Conservation (phyloP, 2,888 invertebrate species). For the Pecten maximus region DNA sequence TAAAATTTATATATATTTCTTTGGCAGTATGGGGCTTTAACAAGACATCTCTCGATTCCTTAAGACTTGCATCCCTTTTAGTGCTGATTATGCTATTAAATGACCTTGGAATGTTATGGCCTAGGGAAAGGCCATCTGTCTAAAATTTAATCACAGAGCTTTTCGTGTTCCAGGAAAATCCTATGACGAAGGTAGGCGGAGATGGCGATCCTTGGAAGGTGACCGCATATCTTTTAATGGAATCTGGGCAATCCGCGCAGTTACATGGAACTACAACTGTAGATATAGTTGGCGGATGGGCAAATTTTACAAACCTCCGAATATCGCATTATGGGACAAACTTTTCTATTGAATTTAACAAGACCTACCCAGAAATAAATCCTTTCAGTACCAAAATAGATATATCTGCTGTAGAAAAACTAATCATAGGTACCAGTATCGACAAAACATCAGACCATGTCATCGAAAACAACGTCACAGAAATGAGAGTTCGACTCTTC, state of each 20-base stretch:
- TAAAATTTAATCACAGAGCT: too few relatives aligned
- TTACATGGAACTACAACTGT: constrained; percentile 70
- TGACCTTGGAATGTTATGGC: too few relatives aligned
- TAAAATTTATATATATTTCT: too few relatives aligned
- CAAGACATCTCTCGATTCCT: too few relatives aligned
- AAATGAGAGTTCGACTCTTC: constrained; percentile 57
- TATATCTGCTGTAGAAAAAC: constrained; percentile 57
- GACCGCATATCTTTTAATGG: constrained; percentile 66
- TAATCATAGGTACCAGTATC: constrained; percentile 56
- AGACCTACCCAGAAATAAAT: constrained; percentile 65
- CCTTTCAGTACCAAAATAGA: constrained; percentile 59
- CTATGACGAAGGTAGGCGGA: constrained; percentile 68
- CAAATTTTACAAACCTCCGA: constrained; percentile 76
- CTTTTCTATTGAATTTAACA: constrained; percentile 72
- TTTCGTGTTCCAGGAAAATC: constrained; percentile 39
- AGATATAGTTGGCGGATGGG: constrained; percentile 73
- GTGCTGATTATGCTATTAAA: too few relatives aligned
- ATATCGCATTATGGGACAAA: constrained; percentile 72
- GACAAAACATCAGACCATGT: constrained; percentile 52
- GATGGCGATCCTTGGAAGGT: constrained; percentile 72
- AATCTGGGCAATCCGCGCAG: constrained; percentile 62
- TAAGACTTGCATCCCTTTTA: too few relatives aligned
- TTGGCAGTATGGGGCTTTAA: too few relatives aligned
- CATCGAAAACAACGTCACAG: constrained; percentile 53
- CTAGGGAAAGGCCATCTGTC: too few relatives aligned